Base-by-base conservation (phyloP, 2,888 invertebrate species). In the Apotomis capreana region DNA sequence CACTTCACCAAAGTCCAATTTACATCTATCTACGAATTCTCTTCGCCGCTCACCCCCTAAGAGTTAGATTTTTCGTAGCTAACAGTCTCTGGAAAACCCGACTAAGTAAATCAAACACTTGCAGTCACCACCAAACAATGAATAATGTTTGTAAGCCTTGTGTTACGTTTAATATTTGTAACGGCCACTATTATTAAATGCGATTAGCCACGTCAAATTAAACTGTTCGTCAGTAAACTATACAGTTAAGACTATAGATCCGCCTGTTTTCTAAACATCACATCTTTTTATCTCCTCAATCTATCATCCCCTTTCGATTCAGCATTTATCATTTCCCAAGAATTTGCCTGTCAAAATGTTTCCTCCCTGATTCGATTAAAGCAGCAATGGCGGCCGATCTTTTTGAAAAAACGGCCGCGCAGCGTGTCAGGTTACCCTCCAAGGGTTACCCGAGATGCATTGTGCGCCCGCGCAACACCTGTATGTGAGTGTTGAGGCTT, bases 261-360 rank as follows among this genome's bases (percentile, higher is more conserved):
- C 40, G 13, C 4, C n/a, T 55, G 65, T 65, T 65, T 65, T 65
- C 55, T 65, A 65, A 57, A 65, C 64, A 64, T 64, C 15, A 55
- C 26, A 52, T 62, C 13, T 13, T 64, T 44, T 64, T 55, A 54
- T 65, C 36, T 10, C 57, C 13, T 51, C 59, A 36, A 55, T 65
- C 65, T 55, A 62, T 67, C 67, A 62, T 61, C 61, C 69, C 64
- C 61, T 71, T 65, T 55, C 37, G 40, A 71, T 57, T 26, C 57
- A 61, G 61, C 71, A 68, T 71, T 68, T 62, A 70, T 70, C 70
- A 71, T 71, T 62, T 55, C 67, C 67, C 67, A 62, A 71, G 67
- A 71, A 71, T 68, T 71, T 68, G 67, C 67, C 67, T 71, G 71
- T 71, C 71, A 68, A 68, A 71, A 71, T 68, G 71, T 71, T 71